phyloP scores from a whole-genome alignment of 2,113 vertebrate genomes.

The Nothocercus nigrocapillus region DNA sequence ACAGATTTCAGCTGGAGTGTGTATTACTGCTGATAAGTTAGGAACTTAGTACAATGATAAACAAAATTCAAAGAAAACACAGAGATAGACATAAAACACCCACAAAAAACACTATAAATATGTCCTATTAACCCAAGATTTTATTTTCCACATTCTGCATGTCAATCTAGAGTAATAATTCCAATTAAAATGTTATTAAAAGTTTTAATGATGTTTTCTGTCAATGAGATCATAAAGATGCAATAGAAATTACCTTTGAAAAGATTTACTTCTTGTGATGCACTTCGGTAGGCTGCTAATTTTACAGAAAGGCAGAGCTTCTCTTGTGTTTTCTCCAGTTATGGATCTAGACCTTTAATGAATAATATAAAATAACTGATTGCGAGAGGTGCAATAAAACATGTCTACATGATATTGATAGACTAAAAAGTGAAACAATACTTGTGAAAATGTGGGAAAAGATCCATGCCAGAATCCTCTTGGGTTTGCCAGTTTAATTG shows the following conservation, averaged over 20 bases:
- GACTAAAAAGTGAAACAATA: slow-evolving; percentile 19
- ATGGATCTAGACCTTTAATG: slow-evolving; percentile 25
- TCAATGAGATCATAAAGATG: neutral
- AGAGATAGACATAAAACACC: neutral
- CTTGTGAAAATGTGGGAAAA: slow-evolving; percentile 44
- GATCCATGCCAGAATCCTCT: slow-evolving; percentile 37
- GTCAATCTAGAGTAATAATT: slow-evolving; percentile 10
- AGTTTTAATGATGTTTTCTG: slow-evolving; percentile 1
- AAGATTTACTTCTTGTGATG: slow-evolving; percentile 16
- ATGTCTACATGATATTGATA: neutral
- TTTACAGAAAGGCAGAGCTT: slow-evolving; percentile 15
- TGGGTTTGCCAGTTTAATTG: slow-evolving; percentile 65
- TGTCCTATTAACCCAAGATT: neutral
- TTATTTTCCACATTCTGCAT: slow-evolving; percentile 1
- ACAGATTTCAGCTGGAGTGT: neutral
- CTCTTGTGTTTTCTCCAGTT: slow-evolving; percentile 7
- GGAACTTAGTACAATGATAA: neutral
- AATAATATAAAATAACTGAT: slow-evolving; percentile 32
- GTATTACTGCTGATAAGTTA: neutral
- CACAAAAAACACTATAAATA: neutral
- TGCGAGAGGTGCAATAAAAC: neutral
- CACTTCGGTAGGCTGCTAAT: neutral
- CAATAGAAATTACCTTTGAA: slow-evolving; percentile 41
- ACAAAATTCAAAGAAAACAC: neutral
- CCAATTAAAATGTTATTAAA: neutral